phyloP scores from a whole-genome alignment of 1,140 invertebrate genomes.

The Marisa cornuarietis region DNA sequence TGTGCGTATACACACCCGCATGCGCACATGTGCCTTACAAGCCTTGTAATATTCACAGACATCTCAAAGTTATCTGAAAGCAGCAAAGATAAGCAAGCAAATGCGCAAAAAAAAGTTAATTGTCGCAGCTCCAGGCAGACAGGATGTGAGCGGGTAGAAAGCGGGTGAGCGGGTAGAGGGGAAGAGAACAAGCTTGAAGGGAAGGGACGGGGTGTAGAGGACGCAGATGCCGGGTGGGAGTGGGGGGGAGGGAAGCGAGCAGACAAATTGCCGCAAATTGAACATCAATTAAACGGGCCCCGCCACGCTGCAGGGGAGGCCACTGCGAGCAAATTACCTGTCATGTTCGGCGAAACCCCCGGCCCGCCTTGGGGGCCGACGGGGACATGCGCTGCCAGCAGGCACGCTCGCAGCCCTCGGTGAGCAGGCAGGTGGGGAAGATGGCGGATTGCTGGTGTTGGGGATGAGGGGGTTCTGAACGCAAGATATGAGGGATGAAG shows the following conservation, averaged over 20 bases:
- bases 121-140: neutral
- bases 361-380: too few relatives aligned
- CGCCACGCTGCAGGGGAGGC: neutral
- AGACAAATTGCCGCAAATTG: conserved; percentile 15
- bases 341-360: neutral
- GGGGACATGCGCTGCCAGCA: too few relatives aligned
- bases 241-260: neutral
- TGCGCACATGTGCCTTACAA: neutral
- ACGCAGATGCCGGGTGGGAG: neutral
- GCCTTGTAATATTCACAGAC: neutral
- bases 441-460: neutral
- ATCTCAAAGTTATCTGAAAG: neutral
- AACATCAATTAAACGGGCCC: conserved; percentile 1
- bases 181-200: neutral
- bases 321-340: neutral
- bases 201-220: neutral
- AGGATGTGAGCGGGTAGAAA: neutral
- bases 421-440: neutral
- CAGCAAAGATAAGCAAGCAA: neutral
- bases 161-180: neutral
- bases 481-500: too few relatives aligned
- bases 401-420: neutral
- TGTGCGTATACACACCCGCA: neutral
- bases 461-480: too few relatives aligned
- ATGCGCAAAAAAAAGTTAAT: neutral